Evolutionary conservation across 1,140 invertebrate genomes (phyloP), one percentile per base, ranked within the genome.

Genomic region (Antheraea pernyi): DNA sequence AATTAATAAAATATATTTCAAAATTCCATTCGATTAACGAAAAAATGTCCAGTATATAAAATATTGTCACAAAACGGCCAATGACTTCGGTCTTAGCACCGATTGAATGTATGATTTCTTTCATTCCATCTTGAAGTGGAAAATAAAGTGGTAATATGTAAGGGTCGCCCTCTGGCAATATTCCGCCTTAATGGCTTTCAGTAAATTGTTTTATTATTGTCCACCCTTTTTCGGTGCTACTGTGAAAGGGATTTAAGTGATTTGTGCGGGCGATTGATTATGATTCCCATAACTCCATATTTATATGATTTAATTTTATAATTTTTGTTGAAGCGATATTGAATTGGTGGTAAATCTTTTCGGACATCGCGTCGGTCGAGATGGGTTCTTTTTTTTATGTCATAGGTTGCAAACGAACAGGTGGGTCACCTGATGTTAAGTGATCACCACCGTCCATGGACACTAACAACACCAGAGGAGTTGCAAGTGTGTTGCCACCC

Each of bases 101-200:
- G 13, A 53, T 53, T 53, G 46, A 53, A 53, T 53, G 13, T 53
- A 53, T 53, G 46, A 53, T 53, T 5, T 53, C 46, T 53, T 53
- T 53, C 5, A 53, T 13, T 11, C 46, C 46, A 53, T 53, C 46
- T 53, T 53, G 46, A 53, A 53, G 16, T 5, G 13, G 46, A 53
- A 53, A 53, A 53, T 53, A 53, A 53, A 11, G 46, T 53, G 16
- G 46, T 53, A 53, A 11, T 6, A 16, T 53, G 46, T 53, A 53
- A 53, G 46, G 46, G 46, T 53, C 46, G 7, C 46, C 46, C 16
- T n/a, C 46, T 13, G 13, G 46, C 46, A 53, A 53, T 53, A 53
- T 53, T 53, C 46, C 46, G 46, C 46, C 46, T 11, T 53, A 53
- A 53, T 53, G 46, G 46, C 46, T 53, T 53, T 53, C 46, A 53